Percentiles rank a stretch among this genome's conserved stretches.
Conservation (phyloP, 2,113 vertebrate genomes). For the Corythoichthys intestinalis region DNA sequence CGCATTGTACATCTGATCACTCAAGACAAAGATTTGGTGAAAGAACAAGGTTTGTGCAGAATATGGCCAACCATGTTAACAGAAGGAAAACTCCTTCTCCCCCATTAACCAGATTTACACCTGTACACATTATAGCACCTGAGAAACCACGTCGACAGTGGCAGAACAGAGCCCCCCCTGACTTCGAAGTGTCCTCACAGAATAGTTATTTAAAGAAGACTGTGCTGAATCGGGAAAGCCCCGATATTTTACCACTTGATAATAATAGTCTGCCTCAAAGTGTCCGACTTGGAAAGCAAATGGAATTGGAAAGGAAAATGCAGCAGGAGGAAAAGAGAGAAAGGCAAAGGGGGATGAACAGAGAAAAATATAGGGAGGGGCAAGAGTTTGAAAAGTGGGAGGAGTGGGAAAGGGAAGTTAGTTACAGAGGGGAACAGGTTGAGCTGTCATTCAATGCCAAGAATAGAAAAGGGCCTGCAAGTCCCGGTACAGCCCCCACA, state of each 20-base stretch:
- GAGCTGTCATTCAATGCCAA: slow-evolving; percentile 83
- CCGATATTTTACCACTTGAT: slow-evolving; percentile 45
- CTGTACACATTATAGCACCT: slow-evolving; percentile 65
- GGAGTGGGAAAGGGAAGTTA: slow-evolving; percentile 58
- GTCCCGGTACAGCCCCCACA: slow-evolving; percentile 71
- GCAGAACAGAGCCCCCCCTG: slow-evolving; percentile 51
- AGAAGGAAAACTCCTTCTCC: slow-evolving; percentile 59
- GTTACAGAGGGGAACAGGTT: slow-evolving; percentile 81
- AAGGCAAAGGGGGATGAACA: slow-evolving; percentile 39
- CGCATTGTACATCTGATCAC: slow-evolving; percentile 18
- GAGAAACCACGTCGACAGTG: slow-evolving; percentile 61
- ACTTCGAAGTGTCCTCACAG: slow-evolving; percentile 38
- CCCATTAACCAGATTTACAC: slow-evolving; percentile 66
- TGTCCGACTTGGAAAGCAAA: slow-evolving; percentile 49
- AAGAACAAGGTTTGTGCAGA: slow-evolving; percentile 33
- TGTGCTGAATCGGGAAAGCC: slow-evolving; percentile 62
- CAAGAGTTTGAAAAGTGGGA: slow-evolving; percentile 56
- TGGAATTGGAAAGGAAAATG: slow-evolving; percentile 57
- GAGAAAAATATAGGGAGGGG: slow-evolving; percentile 63
- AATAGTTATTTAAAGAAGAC: slow-evolving; percentile 47
- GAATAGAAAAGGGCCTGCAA: slow-evolving; percentile 79
- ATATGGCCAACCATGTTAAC: slow-evolving; percentile 45
- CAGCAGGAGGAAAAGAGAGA: slow-evolving; percentile 45
- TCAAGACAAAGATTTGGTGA: slow-evolving; percentile 28
- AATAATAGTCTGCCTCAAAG: slow-evolving; percentile 56